Conservation (phyloP, 2,797 vertebrate genomes). For the Rhyacichthys aspro region DNA sequence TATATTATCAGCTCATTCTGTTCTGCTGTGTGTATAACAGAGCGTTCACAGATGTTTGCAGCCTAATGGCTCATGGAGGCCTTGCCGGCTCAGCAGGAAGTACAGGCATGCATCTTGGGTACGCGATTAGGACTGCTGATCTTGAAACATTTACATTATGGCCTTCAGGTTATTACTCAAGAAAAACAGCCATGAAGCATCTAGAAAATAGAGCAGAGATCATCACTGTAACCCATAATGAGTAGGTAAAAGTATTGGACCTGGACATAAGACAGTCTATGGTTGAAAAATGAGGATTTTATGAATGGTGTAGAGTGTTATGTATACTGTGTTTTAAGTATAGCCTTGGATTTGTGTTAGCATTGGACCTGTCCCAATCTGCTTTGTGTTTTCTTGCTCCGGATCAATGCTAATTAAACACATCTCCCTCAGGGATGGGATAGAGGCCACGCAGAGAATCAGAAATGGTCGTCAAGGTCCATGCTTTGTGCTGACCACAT, state of each 20-base stretch:
- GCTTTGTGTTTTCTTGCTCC: constrained; percentile 61
- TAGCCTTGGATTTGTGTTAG: constrained; percentile 46
- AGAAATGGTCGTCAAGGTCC: constrained; percentile 43
- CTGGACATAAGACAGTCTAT: neutral
- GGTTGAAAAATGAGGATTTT: no score
- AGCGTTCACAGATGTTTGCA: constrained; percentile 61
- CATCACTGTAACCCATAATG: constrained; percentile 40
- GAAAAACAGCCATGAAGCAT: constrained; percentile 48
- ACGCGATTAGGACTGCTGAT: constrained; percentile 58
- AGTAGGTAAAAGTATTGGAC: neutral
- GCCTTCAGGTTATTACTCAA: constrained; percentile 47
- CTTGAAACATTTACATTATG: constrained; percentile 57
- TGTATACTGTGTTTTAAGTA: constrained; percentile 53
- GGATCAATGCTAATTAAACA: constrained; percentile 78
- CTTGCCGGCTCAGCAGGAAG: constrained; percentile 65
- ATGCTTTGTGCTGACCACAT: constrained; percentile 17
- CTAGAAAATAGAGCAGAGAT: constrained; percentile 33
- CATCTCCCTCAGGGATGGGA: constrained; percentile 54
- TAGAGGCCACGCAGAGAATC: constrained; percentile 55
- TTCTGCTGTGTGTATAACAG: constrained; percentile 45
- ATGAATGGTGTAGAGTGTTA: constrained; percentile 28
- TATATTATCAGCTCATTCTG: constrained; percentile 46
- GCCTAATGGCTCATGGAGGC: constrained; percentile 58
- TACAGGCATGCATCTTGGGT: constrained; percentile 40
- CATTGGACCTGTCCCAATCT: constrained; percentile 65